Conservation (phyloP, 2,797 vertebrate species). For the Buphagus erythrorhynchus region DNA sequence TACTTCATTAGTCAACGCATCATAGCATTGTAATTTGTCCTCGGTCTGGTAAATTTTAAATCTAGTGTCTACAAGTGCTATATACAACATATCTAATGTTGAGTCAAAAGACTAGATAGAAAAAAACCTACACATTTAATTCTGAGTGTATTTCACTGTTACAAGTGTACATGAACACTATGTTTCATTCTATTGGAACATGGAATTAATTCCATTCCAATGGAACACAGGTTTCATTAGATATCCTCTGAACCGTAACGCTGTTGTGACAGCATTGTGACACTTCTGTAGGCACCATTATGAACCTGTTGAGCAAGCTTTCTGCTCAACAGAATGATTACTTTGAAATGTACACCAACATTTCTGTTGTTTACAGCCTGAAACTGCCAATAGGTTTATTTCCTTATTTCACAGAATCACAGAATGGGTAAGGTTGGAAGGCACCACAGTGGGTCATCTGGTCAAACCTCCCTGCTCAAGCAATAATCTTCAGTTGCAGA, state of each 20-base stretch:
- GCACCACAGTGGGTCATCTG: neutral
- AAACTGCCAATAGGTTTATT: neutral
- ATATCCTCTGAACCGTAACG: neutral
- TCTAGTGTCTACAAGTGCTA: neutral
- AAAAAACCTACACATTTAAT: neutral
- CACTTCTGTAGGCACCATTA: neutral
- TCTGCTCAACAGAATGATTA: neutral
- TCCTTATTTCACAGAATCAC: neutral
- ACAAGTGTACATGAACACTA: neutral
- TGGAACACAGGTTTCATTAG: neutral
- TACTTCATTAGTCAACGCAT: neutral
- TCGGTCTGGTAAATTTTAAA: neutral
- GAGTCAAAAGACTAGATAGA: neutral
- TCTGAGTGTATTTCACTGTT: neutral
- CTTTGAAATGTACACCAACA: neutral
- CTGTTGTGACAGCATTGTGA: neutral
- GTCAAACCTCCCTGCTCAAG: neutral
- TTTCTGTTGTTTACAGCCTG: neutral
- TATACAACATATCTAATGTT: neutral
- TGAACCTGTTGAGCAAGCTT: neutral
- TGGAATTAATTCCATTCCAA: no score
- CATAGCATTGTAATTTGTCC: neutral
- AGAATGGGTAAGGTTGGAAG: neutral
- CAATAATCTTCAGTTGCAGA: neutral
- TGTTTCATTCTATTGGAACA: neutral